phyloP scores from a whole-genome alignment of 1,140 invertebrate species.

The Cyrtorhinus lividipennis region DNA sequence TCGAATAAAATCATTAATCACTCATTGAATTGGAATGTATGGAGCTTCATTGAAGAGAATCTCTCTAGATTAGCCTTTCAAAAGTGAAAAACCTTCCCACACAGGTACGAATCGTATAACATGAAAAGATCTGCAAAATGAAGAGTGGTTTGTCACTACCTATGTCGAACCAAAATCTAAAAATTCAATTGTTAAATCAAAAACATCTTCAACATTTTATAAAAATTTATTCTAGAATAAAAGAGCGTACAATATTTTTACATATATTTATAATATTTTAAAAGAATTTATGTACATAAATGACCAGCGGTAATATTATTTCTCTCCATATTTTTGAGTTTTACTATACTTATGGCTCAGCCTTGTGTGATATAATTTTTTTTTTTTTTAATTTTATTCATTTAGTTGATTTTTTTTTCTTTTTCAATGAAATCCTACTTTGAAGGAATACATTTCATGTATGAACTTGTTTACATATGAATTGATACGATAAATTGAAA shows the following conservation, averaged over 20 bases:
- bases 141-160: too few species aligned
- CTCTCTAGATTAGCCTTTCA: too few species aligned
- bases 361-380: not conserved
- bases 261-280: not conserved
- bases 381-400: not conserved
- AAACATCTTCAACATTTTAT: not conserved
- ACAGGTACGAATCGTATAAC: not conserved
- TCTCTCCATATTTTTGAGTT: not conserved
- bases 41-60: not conserved
- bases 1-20: not conserved
- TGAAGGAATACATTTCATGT: slow-evolving; percentile 5
- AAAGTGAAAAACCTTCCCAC: too few species aligned
- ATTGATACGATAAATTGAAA: too few species aligned
- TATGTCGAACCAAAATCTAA: not conserved
- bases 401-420: too few species aligned
- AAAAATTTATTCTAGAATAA: slow-evolving; percentile 7
- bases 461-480: too few species aligned
- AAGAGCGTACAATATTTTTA: not conserved
- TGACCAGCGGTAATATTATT: not conserved
- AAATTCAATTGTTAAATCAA: slow-evolving; percentile 1
- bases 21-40: not conserved
- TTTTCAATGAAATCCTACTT: not conserved
- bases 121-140: not conserved
- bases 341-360: not conserved
- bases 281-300: slow-evolving; percentile 6